Evolutionary conservation across 2,888 invertebrate genomes (phyloP).

Genomic region (Platerodrilus igneus): DNA sequence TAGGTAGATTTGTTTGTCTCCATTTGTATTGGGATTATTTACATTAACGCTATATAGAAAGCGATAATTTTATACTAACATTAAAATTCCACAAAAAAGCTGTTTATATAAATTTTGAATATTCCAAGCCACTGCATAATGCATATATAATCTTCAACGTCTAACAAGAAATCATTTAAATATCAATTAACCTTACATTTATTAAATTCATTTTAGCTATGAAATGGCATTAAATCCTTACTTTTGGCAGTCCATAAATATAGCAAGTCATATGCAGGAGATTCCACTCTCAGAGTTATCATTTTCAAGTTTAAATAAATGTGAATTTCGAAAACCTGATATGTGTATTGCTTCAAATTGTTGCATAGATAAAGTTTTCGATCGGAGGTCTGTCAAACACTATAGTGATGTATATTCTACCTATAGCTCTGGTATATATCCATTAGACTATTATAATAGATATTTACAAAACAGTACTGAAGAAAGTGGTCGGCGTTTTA

Average conservation of each 20-base stretch:
- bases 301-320: too few relatives aligned
- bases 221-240: slow-evolving; percentile 44
- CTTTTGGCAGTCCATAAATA: slow-evolving; percentile 38
- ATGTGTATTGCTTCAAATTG: background rate
- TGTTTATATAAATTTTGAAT: too few relatives aligned
- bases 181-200: slow-evolving; percentile 6
- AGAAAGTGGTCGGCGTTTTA: slow-evolving; percentile 37
- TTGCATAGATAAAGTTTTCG: background rate
- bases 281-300: slow-evolving; percentile 39
- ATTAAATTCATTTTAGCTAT: slow-evolving; percentile 38
- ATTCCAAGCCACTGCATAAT: too few relatives aligned
- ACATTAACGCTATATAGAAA: too few relatives aligned
- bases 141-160: slow-evolving; percentile 2
- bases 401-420: slow-evolving; percentile 35
- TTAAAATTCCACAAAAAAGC: too few relatives aligned
- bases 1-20: too few relatives aligned
- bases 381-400: slow-evolving; percentile 6
- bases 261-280: slow-evolving; percentile 30
- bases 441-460: slow-evolving; percentile 10
- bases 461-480: slow-evolving; percentile 34
- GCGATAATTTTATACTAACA: too few relatives aligned
- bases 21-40: too few relatives aligned
- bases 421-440: slow-evolving; percentile 29
- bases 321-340: slow-evolving; percentile 1
- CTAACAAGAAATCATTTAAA: slow-evolving; percentile 6